These are phyloP conservation scores for Bettongia penicillata DNA, from an alignment of 2,113 vertebrate genomes.

Conservation along the genomic window DNA sequence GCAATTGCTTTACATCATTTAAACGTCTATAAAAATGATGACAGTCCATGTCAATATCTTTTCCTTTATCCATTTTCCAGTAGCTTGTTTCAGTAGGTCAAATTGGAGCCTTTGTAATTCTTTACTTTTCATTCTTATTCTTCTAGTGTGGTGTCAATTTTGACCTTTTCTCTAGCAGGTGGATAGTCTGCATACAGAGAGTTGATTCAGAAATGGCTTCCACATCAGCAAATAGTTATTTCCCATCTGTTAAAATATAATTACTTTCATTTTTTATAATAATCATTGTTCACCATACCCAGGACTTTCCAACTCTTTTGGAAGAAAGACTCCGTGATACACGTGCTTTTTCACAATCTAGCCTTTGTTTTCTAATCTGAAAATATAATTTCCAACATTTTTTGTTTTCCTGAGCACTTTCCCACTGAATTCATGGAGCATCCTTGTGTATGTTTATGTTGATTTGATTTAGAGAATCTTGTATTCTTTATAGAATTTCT, in stretches of 20 bases:
- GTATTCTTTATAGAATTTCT: background rate
- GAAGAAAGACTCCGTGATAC: background rate
- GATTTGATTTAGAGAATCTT: background rate
- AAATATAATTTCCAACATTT: background rate
- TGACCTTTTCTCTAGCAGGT: background rate
- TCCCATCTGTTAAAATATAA: background rate
- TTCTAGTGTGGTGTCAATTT: background rate
- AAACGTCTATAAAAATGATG: background rate
- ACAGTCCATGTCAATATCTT: background rate
- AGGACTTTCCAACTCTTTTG: background rate
- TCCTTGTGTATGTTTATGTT: background rate
- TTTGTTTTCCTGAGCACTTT: background rate
- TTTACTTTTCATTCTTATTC: background rate
- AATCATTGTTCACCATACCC: background rate
- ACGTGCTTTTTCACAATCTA: background rate
- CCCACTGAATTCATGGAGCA: background rate
- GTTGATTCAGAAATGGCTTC: background rate
- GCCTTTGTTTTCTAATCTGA: background rate
- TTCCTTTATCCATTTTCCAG: background rate
- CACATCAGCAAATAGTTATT: background rate
- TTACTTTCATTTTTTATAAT: background rate
- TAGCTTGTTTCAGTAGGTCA: background rate
- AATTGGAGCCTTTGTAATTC: background rate
- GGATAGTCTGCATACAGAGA: background rate
- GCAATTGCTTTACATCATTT: background rate